A percentile compares a stretch with the other conserved stretches of the same genome.
Evolutionary conservation across 2,797 vertebrate species (phyloP).

Genomic region (Crocodylus rhombifer): DNA sequence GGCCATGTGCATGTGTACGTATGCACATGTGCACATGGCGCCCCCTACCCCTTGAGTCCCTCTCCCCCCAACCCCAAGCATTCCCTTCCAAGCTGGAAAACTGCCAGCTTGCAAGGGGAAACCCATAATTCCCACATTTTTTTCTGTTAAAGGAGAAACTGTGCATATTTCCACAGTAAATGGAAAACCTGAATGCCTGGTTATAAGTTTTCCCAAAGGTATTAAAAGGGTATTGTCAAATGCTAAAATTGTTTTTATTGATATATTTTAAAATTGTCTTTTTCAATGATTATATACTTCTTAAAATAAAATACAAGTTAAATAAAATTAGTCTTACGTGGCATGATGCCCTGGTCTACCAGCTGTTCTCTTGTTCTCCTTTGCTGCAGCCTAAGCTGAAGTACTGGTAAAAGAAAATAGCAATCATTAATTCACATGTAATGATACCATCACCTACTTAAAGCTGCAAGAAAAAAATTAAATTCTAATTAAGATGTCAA

Average conservation of each 20-base stretch:
- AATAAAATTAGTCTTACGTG: slow-evolving; percentile 86
- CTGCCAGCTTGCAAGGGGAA: too few species aligned
- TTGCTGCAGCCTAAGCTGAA: slow-evolving; percentile 96
- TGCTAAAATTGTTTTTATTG: neutral
- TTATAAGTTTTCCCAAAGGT: neutral
- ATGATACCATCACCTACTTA: slow-evolving; percentile 61
- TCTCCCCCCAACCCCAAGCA: too few species aligned
- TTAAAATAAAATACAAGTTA: neutral
- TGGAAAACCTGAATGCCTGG: too few species aligned
- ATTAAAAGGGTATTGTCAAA: neutral
- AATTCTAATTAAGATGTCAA: neutral
- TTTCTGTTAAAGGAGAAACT: too few species aligned
- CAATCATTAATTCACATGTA: slow-evolving; percentile 56
- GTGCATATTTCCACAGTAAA: too few species aligned
- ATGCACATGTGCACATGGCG: too few species aligned
- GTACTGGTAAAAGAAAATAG: slow-evolving; percentile 85
- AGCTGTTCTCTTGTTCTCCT: slow-evolving; percentile 95
- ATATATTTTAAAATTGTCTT: neutral
- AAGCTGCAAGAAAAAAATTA: neutral
- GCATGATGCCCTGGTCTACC: slow-evolving; percentile 98
- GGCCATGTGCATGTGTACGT: too few species aligned
- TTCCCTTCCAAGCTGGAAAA: too few species aligned
- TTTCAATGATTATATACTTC: neutral
- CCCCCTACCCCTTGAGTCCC: too few species aligned
- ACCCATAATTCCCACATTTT: too few species aligned